Percentiles rank a stretch among this genome's conserved stretches.
phyloP scores from a whole-genome alignment of 30 jellyfish, hydroid and myxozoan species.

The Rhopilema esculentum region DNA sequence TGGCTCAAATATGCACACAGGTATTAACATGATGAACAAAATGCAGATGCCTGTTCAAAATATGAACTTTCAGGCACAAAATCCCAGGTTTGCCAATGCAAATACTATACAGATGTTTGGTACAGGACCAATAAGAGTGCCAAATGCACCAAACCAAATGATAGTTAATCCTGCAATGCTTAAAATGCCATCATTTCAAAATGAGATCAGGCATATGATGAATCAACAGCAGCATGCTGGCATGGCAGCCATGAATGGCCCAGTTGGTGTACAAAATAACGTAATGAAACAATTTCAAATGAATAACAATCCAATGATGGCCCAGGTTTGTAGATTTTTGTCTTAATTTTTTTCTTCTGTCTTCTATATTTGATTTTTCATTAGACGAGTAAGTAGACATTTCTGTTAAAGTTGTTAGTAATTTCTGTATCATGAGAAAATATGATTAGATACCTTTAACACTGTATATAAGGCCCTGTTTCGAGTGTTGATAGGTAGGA shows the following conservation, averaged over 20 bases:
- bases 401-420: too few relatives aligned
- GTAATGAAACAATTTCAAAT: conserved; percentile 43
- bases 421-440: too few relatives aligned
- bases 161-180: conserved; percentile 43
- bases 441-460: too few relatives aligned
- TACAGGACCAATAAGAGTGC: conserved; percentile 58
- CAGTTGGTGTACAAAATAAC: conserved; percentile 56
- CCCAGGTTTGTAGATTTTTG: not conserved
- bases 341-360: not conserved
- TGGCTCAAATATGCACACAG: conserved; percentile 29
- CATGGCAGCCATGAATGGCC: conserved; percentile 59
- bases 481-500: too few relatives aligned
- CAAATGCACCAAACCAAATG: conserved; percentile 46
- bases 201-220: conserved; percentile 44
- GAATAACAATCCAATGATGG: conserved; percentile 36
- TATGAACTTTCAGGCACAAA: conserved; percentile 48
- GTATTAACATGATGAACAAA: conserved; percentile 39
- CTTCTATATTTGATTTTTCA: too few relatives aligned
- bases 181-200: conserved; percentile 60
- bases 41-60: conserved; percentile 61
- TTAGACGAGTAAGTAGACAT: too few relatives aligned
- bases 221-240: conserved; percentile 34
- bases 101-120: conserved; percentile 53
- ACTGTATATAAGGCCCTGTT: too few relatives aligned
- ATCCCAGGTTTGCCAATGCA: conserved; percentile 54